These are phyloP conservation scores for Gadus macrocephalus DNA, from an alignment of 2,113 vertebrate genomes.

Conservation along the genomic window DNA sequence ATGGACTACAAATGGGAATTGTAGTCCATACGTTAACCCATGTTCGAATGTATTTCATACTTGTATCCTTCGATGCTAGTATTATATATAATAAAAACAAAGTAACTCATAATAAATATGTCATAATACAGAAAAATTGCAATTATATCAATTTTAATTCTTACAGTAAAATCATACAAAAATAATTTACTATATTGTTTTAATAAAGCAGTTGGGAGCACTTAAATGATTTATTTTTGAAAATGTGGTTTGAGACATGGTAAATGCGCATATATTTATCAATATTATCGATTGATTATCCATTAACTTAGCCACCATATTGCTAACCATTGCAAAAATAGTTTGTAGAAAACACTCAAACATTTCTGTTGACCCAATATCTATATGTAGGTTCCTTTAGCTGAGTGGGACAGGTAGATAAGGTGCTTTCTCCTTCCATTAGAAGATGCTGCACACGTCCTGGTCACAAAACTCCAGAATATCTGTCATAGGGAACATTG, in stretches of 20 bases:
- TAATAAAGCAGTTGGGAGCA: no score
- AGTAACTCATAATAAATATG: no score
- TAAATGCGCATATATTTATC: no score
- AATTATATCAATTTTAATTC: background rate
- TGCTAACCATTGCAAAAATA: background rate
- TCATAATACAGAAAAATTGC: background rate
- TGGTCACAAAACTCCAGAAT: slow-evolving; percentile 74
- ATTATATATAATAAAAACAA: background rate
- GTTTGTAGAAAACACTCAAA: background rate
- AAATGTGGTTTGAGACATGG: no score
- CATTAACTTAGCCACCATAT: background rate
- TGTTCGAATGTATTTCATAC: background rate
- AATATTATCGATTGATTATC: no score
- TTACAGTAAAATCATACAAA: background rate
- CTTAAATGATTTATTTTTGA: no score
- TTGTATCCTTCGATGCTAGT: no score
- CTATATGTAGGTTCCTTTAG: background rate
- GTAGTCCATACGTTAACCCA: no score
- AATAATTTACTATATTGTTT: background rate
- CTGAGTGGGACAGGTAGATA: background rate
- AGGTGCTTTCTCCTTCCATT: slow-evolving; percentile 20
- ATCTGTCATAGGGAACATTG: slow-evolving; percentile 48
- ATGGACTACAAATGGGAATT: no score
- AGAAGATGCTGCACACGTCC: slow-evolving; percentile 73
- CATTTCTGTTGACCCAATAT: background rate